Evolutionary conservation across 2,797 vertebrate genomes (phyloP), one percentile per base, ranked within the genome.

Genomic region (Betta splendens): DNA sequence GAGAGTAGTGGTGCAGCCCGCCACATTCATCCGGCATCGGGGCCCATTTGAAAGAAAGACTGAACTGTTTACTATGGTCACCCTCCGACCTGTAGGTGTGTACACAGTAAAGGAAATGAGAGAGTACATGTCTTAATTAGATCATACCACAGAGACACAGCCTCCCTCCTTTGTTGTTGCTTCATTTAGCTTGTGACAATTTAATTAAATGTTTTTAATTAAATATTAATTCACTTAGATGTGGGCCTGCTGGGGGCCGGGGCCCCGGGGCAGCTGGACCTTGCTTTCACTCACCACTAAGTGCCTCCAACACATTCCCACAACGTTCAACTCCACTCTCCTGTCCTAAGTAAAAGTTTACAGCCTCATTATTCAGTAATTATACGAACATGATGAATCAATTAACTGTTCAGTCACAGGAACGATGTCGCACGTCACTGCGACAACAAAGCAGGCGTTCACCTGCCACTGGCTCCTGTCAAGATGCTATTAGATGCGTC

Each of bases 401-500:
- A 33, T 43, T 31, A 36, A 40, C 21, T 12, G 11, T 37, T 36
- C 11, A 33, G 12, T 37, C 37, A 28, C 11, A 50, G 43, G 10
- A 9, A n/a, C 42, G 16, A 55, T 54, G 23, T 52, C 36, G 8
- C n/a, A 51, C 50, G 23, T 56, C 40, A 15, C 22, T 9, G 10
- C 11, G 18, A 46, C 51, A 51, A 50, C 70, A 33, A 22, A 35
- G 52, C 37, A 17, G 37, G 31, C 36, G 22, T 52, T 60, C 33
- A 47, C 31, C 33, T 50, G 23, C 48, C 23, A 23, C 32, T 7
- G 5, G 28, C 31, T 32, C 10, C 46, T 25, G 21, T 33, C 51
- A 16, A 13, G 17, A 17, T 21, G 13, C 20, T 39, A 59, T 51
- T 37, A 54, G 55, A 28, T 47, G 29, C 58, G 73, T 68, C 55